Percentiles rank a stretch among this genome's conserved stretches.
phyloP scores from a whole-genome alignment of 2,888 invertebrate species.

The Proisotoma minuta region DNA sequence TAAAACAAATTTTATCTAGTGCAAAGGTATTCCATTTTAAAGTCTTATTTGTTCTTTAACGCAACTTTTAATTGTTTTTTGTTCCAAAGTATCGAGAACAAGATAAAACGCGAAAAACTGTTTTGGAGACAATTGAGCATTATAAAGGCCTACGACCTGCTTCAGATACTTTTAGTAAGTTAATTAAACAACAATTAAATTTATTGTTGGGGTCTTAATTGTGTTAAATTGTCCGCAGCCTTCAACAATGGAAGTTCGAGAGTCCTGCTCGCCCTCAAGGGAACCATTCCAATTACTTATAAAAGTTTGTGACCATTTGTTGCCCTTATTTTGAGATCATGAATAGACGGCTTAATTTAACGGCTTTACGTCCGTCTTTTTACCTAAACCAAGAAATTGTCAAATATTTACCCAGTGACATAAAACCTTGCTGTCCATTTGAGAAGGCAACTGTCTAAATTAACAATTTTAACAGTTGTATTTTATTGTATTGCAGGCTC shows the following conservation, averaged over 20 bases:
- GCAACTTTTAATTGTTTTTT: background rate
- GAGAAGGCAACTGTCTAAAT: background rate
- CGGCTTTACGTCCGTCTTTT: too few relatives aligned
- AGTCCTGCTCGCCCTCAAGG: slow-evolving; percentile 76
- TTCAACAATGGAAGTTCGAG: slow-evolving; percentile 81
- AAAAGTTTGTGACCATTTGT: slow-evolving; percentile 58
- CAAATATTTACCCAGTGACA: background rate
- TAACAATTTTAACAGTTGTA: background rate
- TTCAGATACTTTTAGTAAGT: slow-evolving; percentile 64
- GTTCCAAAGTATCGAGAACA: slow-evolving; percentile 65
- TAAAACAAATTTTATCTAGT: too few relatives aligned
- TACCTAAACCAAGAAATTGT: too few relatives aligned
- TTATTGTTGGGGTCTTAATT: background rate
- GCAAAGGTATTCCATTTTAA: too few relatives aligned
- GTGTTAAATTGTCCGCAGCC: slow-evolving; percentile 55
- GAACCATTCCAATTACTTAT: slow-evolving; percentile 87
- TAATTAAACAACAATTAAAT: background rate
- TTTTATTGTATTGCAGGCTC: slow-evolving; percentile 55
- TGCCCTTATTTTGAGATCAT: too few relatives aligned
- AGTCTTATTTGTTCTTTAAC: too few relatives aligned
- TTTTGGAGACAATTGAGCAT: slow-evolving; percentile 60
- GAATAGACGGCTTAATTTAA: too few relatives aligned
- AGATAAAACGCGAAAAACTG: slow-evolving; percentile 63
- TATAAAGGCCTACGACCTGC: slow-evolving; percentile 64
- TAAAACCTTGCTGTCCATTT: slow-evolving; percentile 7